Evolutionary conservation across 1,140 invertebrate genomes (phyloP).

Genomic region (Ephestia elutella): DNA sequence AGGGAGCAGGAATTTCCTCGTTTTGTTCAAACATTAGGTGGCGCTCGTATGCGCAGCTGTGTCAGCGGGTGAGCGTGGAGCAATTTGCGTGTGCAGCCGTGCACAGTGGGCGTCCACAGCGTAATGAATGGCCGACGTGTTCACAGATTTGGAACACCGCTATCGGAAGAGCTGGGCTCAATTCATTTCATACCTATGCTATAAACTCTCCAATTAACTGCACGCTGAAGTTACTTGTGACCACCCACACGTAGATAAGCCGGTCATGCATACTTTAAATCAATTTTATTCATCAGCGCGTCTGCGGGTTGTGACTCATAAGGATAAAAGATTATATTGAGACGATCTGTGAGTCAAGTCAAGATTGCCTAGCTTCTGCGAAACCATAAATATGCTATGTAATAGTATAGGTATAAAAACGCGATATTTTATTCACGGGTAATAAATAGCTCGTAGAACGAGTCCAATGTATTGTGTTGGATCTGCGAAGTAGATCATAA

Average conservation of each 20-base stretch:
- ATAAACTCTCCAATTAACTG: neutral
- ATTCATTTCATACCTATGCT: constrained; percentile 15
- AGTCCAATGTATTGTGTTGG: constrained; percentile 16
- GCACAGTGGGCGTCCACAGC: constrained; percentile 46
- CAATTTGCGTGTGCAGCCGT: constrained; percentile 59
- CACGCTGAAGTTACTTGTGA: neutral
- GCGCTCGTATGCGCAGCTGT: constrained; percentile 35
- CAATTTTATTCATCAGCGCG: constrained; percentile 6
- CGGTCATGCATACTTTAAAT: neutral
- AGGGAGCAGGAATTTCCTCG: constrained; percentile 34
- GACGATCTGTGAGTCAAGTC: constrained; percentile 1
- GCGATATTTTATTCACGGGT: constrained; percentile 6
- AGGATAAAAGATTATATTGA: neutral
- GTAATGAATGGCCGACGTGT: constrained; percentile 45
- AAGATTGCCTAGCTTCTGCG: constrained; percentile 6
- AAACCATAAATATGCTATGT: constrained; percentile 1
- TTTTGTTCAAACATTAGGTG: constrained; percentile 37
- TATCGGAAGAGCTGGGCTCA: constrained; percentile 14
- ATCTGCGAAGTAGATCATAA: constrained; percentile 25
- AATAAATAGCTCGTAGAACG: neutral
- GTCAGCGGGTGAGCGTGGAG: constrained; percentile 41
- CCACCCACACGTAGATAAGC: neutral
- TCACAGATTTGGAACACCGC: constrained; percentile 25
- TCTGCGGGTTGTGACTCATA: neutral
- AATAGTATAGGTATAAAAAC: neutral